These are phyloP conservation scores for Gonatopus flavifemur DNA, from an alignment of 1,140 invertebrate species.

Conservation along the genomic window DNA sequence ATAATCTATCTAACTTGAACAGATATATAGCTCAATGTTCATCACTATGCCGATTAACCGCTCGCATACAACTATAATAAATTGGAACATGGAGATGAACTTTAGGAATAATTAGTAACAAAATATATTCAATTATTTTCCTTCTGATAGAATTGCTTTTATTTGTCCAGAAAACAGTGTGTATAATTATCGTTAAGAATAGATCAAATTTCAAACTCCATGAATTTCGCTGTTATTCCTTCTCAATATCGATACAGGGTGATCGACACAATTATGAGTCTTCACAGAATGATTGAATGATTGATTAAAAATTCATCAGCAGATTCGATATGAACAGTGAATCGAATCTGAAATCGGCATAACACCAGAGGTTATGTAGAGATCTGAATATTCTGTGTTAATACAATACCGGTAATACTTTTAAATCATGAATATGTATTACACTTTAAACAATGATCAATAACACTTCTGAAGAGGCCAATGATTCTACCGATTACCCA, in stretches of 20 bases:
- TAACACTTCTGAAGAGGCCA: too few species aligned
- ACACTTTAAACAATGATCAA: too few species aligned
- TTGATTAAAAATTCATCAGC: constrained; percentile 41
- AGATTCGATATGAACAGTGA: constrained; percentile 32
- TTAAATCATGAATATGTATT: too few species aligned
- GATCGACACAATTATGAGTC: constrained; percentile 18
- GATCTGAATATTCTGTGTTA: too few species aligned
- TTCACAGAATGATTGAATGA: constrained; percentile 28
- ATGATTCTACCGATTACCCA: too few species aligned
- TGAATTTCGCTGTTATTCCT: constrained; percentile 21
- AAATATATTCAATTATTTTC: constrained; percentile 10
- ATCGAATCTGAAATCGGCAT: constrained; percentile 18
- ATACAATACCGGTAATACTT: too few species aligned
- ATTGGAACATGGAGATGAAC: too few species aligned
- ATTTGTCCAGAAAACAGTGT: constrained; percentile 33
- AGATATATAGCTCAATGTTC: too few species aligned
- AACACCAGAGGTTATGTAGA: constrained; percentile 9
- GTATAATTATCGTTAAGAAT: constrained; percentile 29
- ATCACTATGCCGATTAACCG: too few species aligned
- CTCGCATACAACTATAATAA: too few species aligned
- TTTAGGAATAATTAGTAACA: not conserved
- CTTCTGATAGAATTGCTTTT: constrained; percentile 26
- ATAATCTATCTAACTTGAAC: too few species aligned
- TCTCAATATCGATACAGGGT: too few species aligned
- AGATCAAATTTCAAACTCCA: constrained; percentile 22